Evolutionary conservation across 2,113 vertebrate genomes (phyloP), one percentile per base, ranked within the genome.

Genomic region (Dendropsophus ebraccatus): DNA sequence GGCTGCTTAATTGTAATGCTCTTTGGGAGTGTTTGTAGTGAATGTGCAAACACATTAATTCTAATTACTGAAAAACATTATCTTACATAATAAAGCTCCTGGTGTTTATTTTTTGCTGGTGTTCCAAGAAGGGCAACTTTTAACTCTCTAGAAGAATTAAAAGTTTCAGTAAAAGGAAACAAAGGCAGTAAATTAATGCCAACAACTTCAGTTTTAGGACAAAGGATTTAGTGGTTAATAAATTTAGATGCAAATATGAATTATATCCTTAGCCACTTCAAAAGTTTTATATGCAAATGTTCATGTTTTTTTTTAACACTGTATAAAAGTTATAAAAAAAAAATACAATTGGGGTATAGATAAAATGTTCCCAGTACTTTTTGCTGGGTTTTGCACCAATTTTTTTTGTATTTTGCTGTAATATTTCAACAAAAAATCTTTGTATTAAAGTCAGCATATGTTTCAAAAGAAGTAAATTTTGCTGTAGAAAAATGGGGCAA

Each of bases 31-130:
- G 76, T 86, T 86, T 86, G 84, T 30, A 79, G 50, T 81, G 72
- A 86, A 81, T 73, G 41, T 52, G 35, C 84, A 86, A 81, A 62
- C 84, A 86, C 77, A 86, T 86, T 86, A 60, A 81, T 86, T 81
- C 77, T 86, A 81, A 81, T 81, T 80, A 86, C 50, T 81, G 77
- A 81, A 81, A 49, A 86, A 81, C 52, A 79, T 80, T 78, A 80
- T 79, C 62, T 79, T 80, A 80, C 35, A 81, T 81, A 86, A 81
- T 32, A 86, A 81, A 86, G 35, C 65, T 50, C 37, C 19, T 23
- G 14, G 56, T 74, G 50, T 49, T 75, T 2, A 56, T 17, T 56
- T 58, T 45, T 60, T 60, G 14, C 4, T 75, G n/a, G 23, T 74
- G 21, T 83, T 56, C 67, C 45, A 70, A 49, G 10, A 16, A 82